Conservation (phyloP, 2,797 vertebrate genomes). For the Catamblyrhynchus diadema region DNA sequence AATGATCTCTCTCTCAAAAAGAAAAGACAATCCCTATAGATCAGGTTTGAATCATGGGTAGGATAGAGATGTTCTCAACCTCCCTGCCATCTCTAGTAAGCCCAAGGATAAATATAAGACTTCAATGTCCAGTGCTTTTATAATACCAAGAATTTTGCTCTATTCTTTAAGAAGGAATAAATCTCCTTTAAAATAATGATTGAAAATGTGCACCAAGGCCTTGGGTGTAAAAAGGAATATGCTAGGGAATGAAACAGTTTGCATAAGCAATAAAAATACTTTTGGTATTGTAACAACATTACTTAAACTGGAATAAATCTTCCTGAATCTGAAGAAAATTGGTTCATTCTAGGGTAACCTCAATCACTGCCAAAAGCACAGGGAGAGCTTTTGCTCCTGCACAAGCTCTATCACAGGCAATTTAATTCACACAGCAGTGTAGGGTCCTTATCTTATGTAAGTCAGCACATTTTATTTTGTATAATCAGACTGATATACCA, state of each 20-base stretch:
- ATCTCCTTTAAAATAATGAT: background rate
- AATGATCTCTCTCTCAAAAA: constrained; percentile 36
- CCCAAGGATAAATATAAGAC: constrained; percentile 3
- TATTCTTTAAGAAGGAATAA: background rate
- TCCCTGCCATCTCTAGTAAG: background rate
- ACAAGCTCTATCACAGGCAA: background rate
- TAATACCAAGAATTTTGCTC: background rate
- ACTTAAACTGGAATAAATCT: background rate
- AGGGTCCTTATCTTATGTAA: background rate
- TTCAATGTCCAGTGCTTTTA: background rate
- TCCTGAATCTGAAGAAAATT: background rate
- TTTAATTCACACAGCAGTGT: background rate
- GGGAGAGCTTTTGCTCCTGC: background rate
- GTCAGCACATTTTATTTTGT: background rate
- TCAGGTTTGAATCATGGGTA: constrained; percentile 20
- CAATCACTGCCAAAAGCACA: background rate
- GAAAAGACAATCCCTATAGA: constrained; percentile 26
- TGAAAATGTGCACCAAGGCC: background rate
- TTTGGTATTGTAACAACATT: background rate
- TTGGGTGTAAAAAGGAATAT: background rate
- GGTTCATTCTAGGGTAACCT: background rate
- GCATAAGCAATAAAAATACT: background rate
- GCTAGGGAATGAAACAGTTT: background rate
- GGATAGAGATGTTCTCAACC: constrained; percentile 20
- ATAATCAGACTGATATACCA: background rate